Conservation (phyloP, 37 sponge, comb jelly and placozoan species). For the Ephydatia muelleri region DNA sequence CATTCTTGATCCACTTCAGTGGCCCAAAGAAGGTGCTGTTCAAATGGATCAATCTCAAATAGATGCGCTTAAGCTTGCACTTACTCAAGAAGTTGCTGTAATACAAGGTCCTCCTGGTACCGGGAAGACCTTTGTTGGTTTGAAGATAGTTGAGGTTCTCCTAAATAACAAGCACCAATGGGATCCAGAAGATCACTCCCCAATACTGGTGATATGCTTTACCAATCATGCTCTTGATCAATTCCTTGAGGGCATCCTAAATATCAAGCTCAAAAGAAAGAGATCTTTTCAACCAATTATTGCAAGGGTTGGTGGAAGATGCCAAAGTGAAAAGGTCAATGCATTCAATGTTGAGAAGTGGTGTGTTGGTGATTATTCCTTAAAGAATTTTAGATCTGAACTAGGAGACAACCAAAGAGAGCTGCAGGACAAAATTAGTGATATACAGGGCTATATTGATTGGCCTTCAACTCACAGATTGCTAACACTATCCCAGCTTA, state of each 20-base stretch:
- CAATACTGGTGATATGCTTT: conserved; percentile 70
- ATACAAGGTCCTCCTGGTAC: conserved; percentile 88
- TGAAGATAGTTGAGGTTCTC: conserved; percentile 51
- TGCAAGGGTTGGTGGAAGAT: conserved; percentile 61
- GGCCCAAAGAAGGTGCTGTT: conserved; percentile 37
- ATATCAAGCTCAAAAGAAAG: not conserved
- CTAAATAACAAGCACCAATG: conserved; percentile 32
- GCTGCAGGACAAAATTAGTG: not conserved
- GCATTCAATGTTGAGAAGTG: conserved; percentile 22
- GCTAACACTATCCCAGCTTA: not conserved
- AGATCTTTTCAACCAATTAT: conserved; percentile 14
- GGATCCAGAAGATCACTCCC: conserved; percentile 28
- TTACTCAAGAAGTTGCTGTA: conserved; percentile 52
- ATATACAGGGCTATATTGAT: not conserved
- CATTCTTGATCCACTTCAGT: conserved; percentile 15
- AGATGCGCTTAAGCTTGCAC: conserved; percentile 40
- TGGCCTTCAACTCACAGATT: not conserved
- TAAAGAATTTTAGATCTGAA: not conserved
- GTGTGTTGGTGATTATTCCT: not conserved
- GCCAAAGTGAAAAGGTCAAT: conserved; percentile 45
- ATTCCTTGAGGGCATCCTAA: conserved; percentile 49
- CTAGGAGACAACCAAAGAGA: not conserved
- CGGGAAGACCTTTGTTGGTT: conserved; percentile 78
- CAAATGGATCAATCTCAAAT: conserved; percentile 51
- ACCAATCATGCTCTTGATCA: conserved; percentile 84